Evolutionary conservation across 2,113 vertebrate genomes (phyloP), one percentile per base, ranked within the genome.

Genomic region (Phylloscopus trochiloides): DNA sequence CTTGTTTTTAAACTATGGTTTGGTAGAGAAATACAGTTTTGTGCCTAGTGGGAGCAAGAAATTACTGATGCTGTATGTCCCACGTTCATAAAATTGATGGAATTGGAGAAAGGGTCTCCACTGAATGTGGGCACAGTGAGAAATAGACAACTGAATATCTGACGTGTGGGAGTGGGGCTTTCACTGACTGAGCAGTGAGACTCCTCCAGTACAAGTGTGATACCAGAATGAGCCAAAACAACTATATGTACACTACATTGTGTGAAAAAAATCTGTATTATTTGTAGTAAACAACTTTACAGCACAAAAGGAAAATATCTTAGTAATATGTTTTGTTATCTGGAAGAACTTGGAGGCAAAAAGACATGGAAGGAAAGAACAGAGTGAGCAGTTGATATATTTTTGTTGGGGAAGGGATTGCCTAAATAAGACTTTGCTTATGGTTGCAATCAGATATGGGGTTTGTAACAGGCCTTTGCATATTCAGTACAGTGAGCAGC

Each of bases 401-500:
- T 81, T 93, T 82, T 90, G 45, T 68, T 73, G 42, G 71, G 65
- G 74, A 86, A 72, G 26, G 62, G 45, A 75, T 95, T 93, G 90
- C 85, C 94, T 92, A 77, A 78, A 57, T 65, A 91, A 85, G 57
- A 72, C 58, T 89, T 81, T 50, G 73, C 68, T 74, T 95, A 57
- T 3, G 10, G 48, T 87, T 90, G 71, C 79, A 83, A 57, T 93
- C 71, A 79, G 71, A 75, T 88, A 78, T 1, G 7, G 34, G 40
- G 58, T 88, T 94, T 93, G 6, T 86, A 93, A 74, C 42, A 94
- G 78, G 70, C 50, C 66, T 95, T 92, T 95, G 82, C 71, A 73
- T 92, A 93, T 95, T 90, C 90, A 86, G 50, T 67, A 29, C 63
- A 9, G 45, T 68, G 71, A 72, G 62, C 81, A 72, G 67, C 91